Conservation (phyloP, 1,140 invertebrate genomes). For the Drosophila azteca region DNA sequence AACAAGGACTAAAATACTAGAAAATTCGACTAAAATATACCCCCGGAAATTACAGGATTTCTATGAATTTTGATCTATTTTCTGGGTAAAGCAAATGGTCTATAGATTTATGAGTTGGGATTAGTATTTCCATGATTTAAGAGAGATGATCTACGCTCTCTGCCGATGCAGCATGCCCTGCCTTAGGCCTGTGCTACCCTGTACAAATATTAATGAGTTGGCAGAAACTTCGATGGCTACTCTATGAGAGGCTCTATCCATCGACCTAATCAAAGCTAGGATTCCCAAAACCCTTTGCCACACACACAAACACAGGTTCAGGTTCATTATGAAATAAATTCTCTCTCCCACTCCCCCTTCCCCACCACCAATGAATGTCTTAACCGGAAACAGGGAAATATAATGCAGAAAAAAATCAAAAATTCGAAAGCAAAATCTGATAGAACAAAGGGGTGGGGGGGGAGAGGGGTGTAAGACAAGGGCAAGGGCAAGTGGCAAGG, state of each 20-base stretch:
- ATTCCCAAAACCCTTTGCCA: conserved; percentile 15
- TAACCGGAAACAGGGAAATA: conserved; percentile 62
- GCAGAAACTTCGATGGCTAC: neutral
- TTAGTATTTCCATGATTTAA: no score
- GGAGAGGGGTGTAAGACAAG: no score
- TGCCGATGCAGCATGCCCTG: no score
- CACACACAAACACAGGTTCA: no score
- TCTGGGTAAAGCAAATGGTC: no score
- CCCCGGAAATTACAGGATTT: no score
- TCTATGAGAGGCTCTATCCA: neutral
- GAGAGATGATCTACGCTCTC: no score
- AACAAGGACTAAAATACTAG: conserved; percentile 16
- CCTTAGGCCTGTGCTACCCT: no score
- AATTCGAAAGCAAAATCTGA: conserved; percentile 64
- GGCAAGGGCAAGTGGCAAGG: neutral
- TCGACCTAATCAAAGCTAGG: conserved; percentile 11
- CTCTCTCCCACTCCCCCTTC: neutral
- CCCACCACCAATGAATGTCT: conserved; percentile 50
- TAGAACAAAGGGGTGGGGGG: neutral
- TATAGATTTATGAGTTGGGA: no score
- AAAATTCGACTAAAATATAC: no score
- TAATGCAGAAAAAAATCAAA: conserved; percentile 49
- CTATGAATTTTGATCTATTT: no score
- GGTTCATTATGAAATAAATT: neutral
- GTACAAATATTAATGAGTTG: conserved; percentile 65